Conservation (phyloP, 2,113 vertebrate genomes). For the Seriola quinqueradiata region DNA sequence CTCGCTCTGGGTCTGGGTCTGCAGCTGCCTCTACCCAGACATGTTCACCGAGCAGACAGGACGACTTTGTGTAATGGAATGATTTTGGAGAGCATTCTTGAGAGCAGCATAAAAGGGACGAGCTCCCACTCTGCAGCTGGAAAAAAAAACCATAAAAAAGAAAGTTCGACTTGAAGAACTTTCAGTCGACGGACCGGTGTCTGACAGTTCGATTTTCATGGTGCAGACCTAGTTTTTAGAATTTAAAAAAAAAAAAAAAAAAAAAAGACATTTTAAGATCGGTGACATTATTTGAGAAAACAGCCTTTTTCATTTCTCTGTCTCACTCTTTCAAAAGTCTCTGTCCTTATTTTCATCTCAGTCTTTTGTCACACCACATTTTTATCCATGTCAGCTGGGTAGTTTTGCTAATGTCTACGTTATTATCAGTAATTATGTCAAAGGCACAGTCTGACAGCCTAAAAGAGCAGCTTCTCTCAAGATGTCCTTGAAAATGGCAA, state of each 20-base stretch:
- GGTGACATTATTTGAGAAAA: neutral
- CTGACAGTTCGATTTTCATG: no score
- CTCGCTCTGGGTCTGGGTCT: neutral
- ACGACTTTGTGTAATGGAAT: neutral
- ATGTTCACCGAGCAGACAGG: neutral
- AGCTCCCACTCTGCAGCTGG: neutral
- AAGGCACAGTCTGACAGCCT: neutral
- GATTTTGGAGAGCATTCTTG: neutral
- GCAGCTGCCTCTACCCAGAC: neutral
- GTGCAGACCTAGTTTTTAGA: neutral
- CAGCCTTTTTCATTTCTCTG: neutral
- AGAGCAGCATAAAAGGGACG: neutral
- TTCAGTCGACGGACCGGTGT: no score
- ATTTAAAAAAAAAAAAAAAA: neutral
- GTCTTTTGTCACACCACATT: neutral
- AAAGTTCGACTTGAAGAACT: no score
- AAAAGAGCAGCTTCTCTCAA: slow-evolving; percentile 30
- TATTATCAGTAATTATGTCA: slow-evolving; percentile 34
- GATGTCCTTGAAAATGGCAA: slow-evolving; percentile 57
- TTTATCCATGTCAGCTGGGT: neutral
- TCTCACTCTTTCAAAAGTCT: neutral
- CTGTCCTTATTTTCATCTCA: neutral
- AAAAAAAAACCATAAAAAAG: no score
- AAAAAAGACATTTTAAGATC: neutral
- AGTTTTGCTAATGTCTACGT: neutral